Evolutionary conservation across 1,140 invertebrate genomes (phyloP), one percentile per base, ranked within the genome.

Genomic region (Lanistes nyassanus): DNA sequence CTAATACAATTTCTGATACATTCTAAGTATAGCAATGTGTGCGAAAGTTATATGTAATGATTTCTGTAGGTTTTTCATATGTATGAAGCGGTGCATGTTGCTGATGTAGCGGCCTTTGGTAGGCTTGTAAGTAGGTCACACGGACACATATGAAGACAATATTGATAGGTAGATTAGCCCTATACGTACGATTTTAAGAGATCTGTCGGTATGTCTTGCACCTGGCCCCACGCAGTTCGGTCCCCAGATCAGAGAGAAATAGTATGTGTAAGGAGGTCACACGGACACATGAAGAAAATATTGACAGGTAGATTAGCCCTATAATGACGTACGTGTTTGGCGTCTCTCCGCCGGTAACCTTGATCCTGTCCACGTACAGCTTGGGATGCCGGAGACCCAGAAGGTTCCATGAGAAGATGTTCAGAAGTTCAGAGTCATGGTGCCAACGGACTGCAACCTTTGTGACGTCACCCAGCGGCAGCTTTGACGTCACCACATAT

Each of bases 331-430:
- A 80, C 79, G 71, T 58, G 65, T 67, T 62, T n/a, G 70, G 31
- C 21, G 62, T 56, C 29, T 76, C 74, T 11, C 77, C 81, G 39
- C 68, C 55, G 13, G 62, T 58, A n/a, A 82, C 62, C 3, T 58
- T 19, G 31, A 79, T 51, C 26, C 53, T 73, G 39, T 70, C 39
- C 34, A 82, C 37, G 19, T 47, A 75, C 13, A 82, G 47, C 19
- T 74, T 74, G 34, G 81, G 81, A 42, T 81, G 71, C 4, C 81
- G 70, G 3, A 82, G 60, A 31, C 75, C 67, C 16, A 80, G 73
- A 29, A 75, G 55, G 53, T 82, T 82, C 81, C 81, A 82, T 55
- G 77, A 71, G 37, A 79, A 74, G 4, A 76, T 76, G 55, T 81
- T 79, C 0, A 74, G 39, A 13, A 74, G 34, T 13, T 37, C 3